Evolutionary conservation across 2,113 vertebrate genomes (phyloP), one percentile per base, ranked within the genome.

Genomic region (Rhizomys pruinosus): DNA sequence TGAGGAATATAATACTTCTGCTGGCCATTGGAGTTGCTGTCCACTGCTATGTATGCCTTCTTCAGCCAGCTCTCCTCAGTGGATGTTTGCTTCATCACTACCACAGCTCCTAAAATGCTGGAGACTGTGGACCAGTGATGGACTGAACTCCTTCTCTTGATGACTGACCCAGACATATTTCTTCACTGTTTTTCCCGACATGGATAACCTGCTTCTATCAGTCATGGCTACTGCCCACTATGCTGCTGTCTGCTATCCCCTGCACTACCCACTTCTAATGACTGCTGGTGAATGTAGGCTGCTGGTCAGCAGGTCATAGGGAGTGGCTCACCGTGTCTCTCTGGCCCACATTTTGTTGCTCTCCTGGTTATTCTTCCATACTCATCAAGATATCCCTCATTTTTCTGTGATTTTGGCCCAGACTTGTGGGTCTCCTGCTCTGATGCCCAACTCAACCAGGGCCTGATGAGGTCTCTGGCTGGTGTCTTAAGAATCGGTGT

Each of bases 161-260:
- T 93, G 90, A 10, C 72, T 96, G 34, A 8, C 61, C 8, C 90
- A 96, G 1, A 34, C 87, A 39, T 63, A 90, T 4, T 96, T 93
- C 82, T 94, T 96, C 59, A 23, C 39, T 79, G 77, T 93, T 87
- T 92, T 94, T 90, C 90, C 90, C 27, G 57, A 94, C 37, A 92
- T 73, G 95, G 87, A 92, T 72, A 93, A 55, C 15, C 37, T 95
- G 37, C 88, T 84, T 72, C 37, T 95, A 25, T 86, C 34, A 0
- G 57, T 37, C 84, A 95, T 91, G 92, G 88, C 89, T 34, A 23
- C 88, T 1, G 92, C 93, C 72, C 32, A 10, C 42, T 93, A 93
- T 59, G 44, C 64, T 88, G 84, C 88, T 32, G 88, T 95, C 71
- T 91, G 92, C 29, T 47, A 93, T 68, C 95, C 77, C n/a, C 87